phyloP scores from a whole-genome alignment of 2,888 invertebrate species.

The Drosophila longiperda region DNA sequence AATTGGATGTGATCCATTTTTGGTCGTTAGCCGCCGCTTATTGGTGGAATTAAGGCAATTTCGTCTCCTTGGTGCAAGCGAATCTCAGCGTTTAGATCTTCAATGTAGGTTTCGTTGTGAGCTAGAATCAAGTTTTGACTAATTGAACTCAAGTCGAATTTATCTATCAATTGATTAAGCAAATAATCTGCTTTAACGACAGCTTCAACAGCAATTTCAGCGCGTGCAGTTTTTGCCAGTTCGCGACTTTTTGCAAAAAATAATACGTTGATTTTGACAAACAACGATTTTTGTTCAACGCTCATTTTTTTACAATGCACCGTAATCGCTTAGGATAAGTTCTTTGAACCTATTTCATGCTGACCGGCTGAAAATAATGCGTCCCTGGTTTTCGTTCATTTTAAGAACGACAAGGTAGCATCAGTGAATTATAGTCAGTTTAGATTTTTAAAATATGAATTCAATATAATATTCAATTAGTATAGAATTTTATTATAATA shows the following conservation, averaged over 20 bases:
- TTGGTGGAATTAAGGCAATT: constrained; percentile 96
- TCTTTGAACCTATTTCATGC: background rate
- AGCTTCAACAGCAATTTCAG: constrained; percentile 85
- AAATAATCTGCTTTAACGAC: constrained; percentile 87
- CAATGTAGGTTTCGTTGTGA: constrained; percentile 92
- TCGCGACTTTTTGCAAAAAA: constrained; percentile 97
- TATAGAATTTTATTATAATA: background rate
- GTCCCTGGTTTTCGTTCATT: background rate
- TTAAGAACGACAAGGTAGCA: background rate
- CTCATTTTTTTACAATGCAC: constrained; percentile 15
- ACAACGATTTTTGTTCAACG: background rate
- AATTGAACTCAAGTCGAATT: constrained; percentile 89
- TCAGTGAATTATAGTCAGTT: background rate
- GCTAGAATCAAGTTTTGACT: constrained; percentile 91
- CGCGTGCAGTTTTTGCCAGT: constrained; percentile 88
- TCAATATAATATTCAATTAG: background rate
- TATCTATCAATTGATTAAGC: constrained; percentile 87
- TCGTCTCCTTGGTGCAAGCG: constrained; percentile 90
- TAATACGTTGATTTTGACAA: constrained; percentile 35
- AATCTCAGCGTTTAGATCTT: constrained; percentile 86
- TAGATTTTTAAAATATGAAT: background rate
- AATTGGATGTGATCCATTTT: constrained; percentile 90
- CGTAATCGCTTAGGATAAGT: background rate
- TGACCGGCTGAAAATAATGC: background rate
- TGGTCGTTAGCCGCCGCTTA: constrained; percentile 94